Evolutionary conservation across 2,797 vertebrate species (phyloP).

Genomic region (Bradypodion ventrale): DNA sequence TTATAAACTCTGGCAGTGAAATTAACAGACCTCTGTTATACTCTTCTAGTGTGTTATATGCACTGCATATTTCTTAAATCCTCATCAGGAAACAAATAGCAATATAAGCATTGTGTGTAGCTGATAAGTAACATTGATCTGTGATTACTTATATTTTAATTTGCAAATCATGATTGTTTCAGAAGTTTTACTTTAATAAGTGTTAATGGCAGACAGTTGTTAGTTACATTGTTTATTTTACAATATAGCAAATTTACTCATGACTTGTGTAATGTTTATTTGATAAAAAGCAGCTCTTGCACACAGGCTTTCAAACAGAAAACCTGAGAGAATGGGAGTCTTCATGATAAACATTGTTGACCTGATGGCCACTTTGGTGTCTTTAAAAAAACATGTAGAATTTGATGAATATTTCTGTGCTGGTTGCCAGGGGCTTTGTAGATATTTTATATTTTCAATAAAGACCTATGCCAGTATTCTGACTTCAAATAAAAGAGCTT

Average conservation of each 20-base stretch:
- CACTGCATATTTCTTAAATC: slow-evolving; percentile 65
- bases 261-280: slow-evolving; percentile 71
- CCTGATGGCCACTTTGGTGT: slow-evolving; percentile 66
- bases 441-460: slow-evolving; percentile 76
- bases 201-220: slow-evolving; percentile 77
- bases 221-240: slow-evolving; percentile 76
- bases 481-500: slow-evolving; percentile 66
- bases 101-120: slow-evolving; percentile 83
- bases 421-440: slow-evolving; percentile 75
- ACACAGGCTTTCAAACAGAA: slow-evolving; percentile 82
- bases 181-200: slow-evolving; percentile 83
- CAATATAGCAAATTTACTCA: slow-evolving; percentile 76
- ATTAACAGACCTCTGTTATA: slow-evolving; percentile 71
- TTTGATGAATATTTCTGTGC: slow-evolving; percentile 74
- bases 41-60: slow-evolving; percentile 73
- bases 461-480: slow-evolving; percentile 74
- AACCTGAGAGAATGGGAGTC: slow-evolving; percentile 58
- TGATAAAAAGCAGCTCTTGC: slow-evolving; percentile 80
- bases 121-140: slow-evolving; percentile 71
- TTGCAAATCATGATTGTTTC: slow-evolving; percentile 71
- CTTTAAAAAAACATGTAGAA: slow-evolving; percentile 67
- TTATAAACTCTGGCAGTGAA: slow-evolving; percentile 73
- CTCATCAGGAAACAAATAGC: slow-evolving; percentile 76
- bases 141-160: slow-evolving; percentile 83
- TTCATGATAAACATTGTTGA: slow-evolving; percentile 68